These are phyloP conservation scores for Furcula furcula DNA, from an alignment of 2,888 invertebrate species.

Conservation along the genomic window DNA sequence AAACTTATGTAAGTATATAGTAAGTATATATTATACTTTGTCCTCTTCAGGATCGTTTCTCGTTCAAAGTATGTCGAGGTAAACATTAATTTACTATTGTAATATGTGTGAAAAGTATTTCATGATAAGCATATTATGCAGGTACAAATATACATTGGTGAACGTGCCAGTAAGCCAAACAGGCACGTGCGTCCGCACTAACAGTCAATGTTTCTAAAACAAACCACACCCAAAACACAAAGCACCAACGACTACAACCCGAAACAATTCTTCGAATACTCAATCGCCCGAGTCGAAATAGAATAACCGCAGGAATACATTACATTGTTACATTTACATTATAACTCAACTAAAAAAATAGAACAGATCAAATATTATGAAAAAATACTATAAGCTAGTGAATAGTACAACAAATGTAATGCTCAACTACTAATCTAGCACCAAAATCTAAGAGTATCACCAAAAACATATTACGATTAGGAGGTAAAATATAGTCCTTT, in stretches of 20 bases:
- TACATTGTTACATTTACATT: not conserved
- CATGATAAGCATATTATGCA: constrained; percentile 45
- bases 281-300: constrained; percentile 41
- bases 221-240: constrained; percentile 56
- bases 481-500: too few species aligned
- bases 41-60: not conserved
- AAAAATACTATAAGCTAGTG: too few species aligned
- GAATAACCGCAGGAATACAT: constrained; percentile 20
- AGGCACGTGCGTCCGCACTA: constrained; percentile 67
- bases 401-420: too few species aligned
- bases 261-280: constrained; percentile 41
- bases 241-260: constrained; percentile 40
- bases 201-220: constrained; percentile 70
- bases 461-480: too few species aligned
- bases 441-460: too few species aligned
- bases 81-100: not conserved
- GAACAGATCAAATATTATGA: too few species aligned
- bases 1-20: not conserved
- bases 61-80: not conserved
- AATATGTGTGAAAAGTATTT: constrained; percentile 5
- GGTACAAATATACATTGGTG: constrained; percentile 34
- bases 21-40: not conserved
- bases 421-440: too few species aligned
- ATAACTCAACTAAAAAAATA: too few species aligned
- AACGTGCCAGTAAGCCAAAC: constrained; percentile 63